Evolutionary conservation across 2,113 vertebrate species (phyloP).

Genomic region (Seriola dumerili): DNA sequence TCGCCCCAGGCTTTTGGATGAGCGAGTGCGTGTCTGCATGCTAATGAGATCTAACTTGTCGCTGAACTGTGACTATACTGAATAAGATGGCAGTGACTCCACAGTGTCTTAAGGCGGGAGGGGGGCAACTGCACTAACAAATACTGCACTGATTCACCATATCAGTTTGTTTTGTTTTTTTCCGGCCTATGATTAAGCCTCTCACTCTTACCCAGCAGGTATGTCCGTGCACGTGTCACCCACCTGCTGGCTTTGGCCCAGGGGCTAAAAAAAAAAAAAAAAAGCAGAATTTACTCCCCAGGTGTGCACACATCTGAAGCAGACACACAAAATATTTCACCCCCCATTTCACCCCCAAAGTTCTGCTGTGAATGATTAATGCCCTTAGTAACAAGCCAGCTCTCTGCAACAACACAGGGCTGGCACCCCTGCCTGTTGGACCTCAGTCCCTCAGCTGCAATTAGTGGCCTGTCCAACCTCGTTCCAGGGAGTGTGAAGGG

Average conservation of each 20-base stretch:
- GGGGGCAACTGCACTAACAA: slow-evolving; percentile 9
- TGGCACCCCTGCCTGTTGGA: slow-evolving; percentile 18
- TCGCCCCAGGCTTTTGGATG: slow-evolving; percentile 1
- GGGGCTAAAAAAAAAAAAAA: slow-evolving; percentile 50
- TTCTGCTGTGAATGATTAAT: slow-evolving; percentile 46
- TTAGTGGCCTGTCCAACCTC: slow-evolving; percentile 28
- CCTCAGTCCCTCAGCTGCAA: slow-evolving; percentile 31
- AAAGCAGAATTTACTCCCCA: slow-evolving; percentile 30
- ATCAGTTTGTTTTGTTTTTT: slow-evolving; percentile 2
- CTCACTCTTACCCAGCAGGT: slow-evolving; percentile 52
- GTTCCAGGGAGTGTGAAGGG: slow-evolving; percentile 24
- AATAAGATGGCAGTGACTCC: slow-evolving; percentile 42
- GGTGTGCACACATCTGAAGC: slow-evolving; percentile 28
- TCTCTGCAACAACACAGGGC: slow-evolving; percentile 12
- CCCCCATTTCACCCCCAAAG: neutral
- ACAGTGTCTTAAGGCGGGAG: slow-evolving; percentile 40
- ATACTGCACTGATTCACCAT: slow-evolving; percentile 49
- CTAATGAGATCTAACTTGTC: slow-evolving; percentile 31
- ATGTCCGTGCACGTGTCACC: slow-evolving; percentile 51
- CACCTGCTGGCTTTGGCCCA: slow-evolving; percentile 54
- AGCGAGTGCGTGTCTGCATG: slow-evolving; percentile 12
- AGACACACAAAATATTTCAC: slow-evolving; percentile 41
- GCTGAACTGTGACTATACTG: slow-evolving; percentile 20
- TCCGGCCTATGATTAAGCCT: slow-evolving; percentile 56
- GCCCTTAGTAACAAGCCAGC: slow-evolving; percentile 39